phyloP scores from a whole-genome alignment of 2,797 vertebrate genomes.

The Bufotes viridis region DNA sequence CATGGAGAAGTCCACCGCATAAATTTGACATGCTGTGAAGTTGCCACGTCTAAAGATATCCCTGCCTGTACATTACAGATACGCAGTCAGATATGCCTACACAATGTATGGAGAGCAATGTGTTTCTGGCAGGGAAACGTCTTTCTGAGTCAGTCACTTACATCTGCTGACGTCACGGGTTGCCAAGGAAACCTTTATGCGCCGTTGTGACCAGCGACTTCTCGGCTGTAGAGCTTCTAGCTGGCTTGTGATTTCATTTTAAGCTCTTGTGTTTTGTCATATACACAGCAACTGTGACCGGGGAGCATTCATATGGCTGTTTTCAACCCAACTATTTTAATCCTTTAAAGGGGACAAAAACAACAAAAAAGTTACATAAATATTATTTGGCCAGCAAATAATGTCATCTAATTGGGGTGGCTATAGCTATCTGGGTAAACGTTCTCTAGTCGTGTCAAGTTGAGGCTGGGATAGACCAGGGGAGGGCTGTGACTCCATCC shows the following conservation, averaged over 20 bases:
- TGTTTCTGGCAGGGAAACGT: slow-evolving; percentile 15
- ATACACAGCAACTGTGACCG: not conserved
- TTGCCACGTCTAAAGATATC: not conserved
- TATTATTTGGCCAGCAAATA: no score
- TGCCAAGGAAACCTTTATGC: slow-evolving; percentile 29
- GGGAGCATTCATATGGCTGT: not conserved
- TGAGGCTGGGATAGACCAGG: no score
- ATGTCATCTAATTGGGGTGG: no score
- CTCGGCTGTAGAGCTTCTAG: slow-evolving; percentile 6
- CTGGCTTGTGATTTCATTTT: slow-evolving; percentile 20
- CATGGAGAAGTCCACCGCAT: no score
- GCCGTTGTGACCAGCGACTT: not conserved
- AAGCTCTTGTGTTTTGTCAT: slow-evolving; percentile 2
- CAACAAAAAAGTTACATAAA: no score
- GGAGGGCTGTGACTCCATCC: no score
- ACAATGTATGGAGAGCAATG: not conserved
- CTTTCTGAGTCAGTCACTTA: not conserved
- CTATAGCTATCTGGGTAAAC: no score
- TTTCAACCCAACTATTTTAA: not conserved
- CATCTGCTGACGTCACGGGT: slow-evolving; percentile 22
- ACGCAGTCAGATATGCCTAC: not conserved
- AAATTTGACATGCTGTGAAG: not conserved
- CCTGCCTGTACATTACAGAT: not conserved
- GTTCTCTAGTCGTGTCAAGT: no score
- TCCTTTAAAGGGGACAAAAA: not conserved